Percentiles rank a stretch among this genome's conserved stretches.
Conservation (phyloP, 2,113 vertebrate species). For the Terrapene triunguis region DNA sequence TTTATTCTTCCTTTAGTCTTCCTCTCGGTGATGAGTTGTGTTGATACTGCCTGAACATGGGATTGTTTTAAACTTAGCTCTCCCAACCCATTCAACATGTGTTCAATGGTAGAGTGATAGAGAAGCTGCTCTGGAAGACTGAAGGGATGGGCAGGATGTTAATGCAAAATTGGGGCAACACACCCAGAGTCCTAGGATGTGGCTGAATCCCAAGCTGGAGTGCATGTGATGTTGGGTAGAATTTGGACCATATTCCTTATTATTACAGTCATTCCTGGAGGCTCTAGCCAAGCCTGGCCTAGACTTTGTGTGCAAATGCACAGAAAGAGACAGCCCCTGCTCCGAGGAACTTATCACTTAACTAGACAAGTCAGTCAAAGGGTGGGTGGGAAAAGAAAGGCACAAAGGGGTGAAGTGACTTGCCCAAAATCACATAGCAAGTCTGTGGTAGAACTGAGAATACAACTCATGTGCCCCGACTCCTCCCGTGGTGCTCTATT, state of each 20-base stretch:
- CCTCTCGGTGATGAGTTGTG: neutral
- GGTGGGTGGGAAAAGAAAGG: neutral
- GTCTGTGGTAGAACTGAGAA: neutral
- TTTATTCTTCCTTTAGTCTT: neutral
- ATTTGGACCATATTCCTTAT: rapidly evolving
- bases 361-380: neutral
- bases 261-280: neutral
- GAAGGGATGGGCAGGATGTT: rapidly evolving
- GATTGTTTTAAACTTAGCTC: neutral
- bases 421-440: neutral
- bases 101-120: rapidly evolving
- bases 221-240: neutral
- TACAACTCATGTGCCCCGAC: rapidly evolving
- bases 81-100: too few relatives aligned
- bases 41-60: neutral
- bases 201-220: neutral
- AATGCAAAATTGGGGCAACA: neutral
- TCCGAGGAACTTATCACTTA: neutral
- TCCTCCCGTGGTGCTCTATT: neutral
- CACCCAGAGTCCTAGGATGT: too few relatives aligned
- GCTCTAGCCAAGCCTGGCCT: neutral
- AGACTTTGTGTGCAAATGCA: neutral
- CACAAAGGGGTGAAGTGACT: neutral
- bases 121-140: neutral
- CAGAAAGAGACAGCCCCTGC: too few relatives aligned